Evolutionary conservation across 2,888 invertebrate genomes (phyloP).

Genomic region (Dione juno): DNA sequence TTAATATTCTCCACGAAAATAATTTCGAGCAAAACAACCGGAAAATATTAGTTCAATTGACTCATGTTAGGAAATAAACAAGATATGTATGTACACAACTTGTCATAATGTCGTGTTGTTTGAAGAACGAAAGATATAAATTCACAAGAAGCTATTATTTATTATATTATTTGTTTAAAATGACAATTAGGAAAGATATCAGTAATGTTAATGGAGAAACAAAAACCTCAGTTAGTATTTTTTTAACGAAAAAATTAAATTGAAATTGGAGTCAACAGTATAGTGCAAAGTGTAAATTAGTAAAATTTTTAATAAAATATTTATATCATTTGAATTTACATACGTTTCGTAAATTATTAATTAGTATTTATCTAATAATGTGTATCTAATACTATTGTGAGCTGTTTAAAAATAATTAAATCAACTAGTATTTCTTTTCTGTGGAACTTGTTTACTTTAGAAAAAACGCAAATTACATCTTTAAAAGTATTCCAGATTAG

Average conservation of each 20-base stretch:
- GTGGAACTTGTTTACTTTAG: too few relatives aligned
- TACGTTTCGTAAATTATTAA: too few relatives aligned
- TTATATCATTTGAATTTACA: too few relatives aligned
- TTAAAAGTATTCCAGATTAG: background rate
- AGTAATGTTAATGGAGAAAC: slow-evolving; percentile 23
- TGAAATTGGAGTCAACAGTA: too few relatives aligned
- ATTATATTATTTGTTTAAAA: slow-evolving; percentile 17
- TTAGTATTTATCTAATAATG: too few relatives aligned
- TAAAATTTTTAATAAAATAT: too few relatives aligned
- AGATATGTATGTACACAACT: slow-evolving; percentile 19
- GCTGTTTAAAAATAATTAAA: too few relatives aligned
- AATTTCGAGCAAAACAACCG: background rate
- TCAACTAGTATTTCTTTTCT: too few relatives aligned
- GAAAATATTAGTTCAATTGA: background rate
- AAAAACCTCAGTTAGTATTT: slow-evolving; percentile 25
- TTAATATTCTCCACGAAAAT: background rate
- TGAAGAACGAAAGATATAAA: slow-evolving; percentile 45
- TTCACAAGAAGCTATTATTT: slow-evolving; percentile 33
- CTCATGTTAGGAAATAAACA: background rate
- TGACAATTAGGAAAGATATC: slow-evolving; percentile 10
- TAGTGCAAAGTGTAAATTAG: too few relatives aligned
- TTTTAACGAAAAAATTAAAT: background rate
- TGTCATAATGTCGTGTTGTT: slow-evolving; percentile 35
- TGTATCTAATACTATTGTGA: too few relatives aligned
- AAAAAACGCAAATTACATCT: background rate